Evolutionary conservation across 2,797 vertebrate species (phyloP).

Genomic region (Epinephelus malabaricus): DNA sequence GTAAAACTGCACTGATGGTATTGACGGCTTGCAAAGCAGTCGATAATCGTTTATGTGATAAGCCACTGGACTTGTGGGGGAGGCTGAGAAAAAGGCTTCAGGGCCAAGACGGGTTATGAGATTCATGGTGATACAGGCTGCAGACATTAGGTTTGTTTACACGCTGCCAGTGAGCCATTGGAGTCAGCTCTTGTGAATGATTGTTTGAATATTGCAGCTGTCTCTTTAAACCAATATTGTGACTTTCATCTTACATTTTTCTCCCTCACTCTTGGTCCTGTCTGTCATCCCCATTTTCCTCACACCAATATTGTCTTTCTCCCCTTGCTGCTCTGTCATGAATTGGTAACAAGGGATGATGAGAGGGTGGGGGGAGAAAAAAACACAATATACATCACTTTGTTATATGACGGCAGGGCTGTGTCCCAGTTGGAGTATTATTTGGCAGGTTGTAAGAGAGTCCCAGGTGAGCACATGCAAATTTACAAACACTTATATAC

Average conservation of each 20-base stretch:
- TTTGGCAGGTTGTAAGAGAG: slow-evolving; percentile 65
- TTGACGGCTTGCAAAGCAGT: slow-evolving; percentile 73
- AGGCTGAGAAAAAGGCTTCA: slow-evolving; percentile 61
- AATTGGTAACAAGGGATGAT: slow-evolving; percentile 69
- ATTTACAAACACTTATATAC: slow-evolving; percentile 70
- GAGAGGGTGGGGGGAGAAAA: slow-evolving; percentile 22
- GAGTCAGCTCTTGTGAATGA: slow-evolving; percentile 61
- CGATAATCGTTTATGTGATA: slow-evolving; percentile 82
- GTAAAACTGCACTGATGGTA: slow-evolving; percentile 76
- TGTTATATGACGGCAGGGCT: slow-evolving; percentile 55
- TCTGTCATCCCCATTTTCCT: slow-evolving; percentile 56
- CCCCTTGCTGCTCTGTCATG: slow-evolving; percentile 57
- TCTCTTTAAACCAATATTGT: slow-evolving; percentile 72
- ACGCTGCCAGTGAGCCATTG: slow-evolving; percentile 53
- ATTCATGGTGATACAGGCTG: slow-evolving; percentile 70
- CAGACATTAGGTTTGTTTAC: slow-evolving; percentile 75
- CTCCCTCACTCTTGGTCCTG: slow-evolving; percentile 32
- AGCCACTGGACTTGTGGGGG: slow-evolving; percentile 70
- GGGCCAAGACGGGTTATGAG: slow-evolving; percentile 68
- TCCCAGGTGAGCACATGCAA: slow-evolving; percentile 76
- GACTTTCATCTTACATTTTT: slow-evolving; percentile 33
- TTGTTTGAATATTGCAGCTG: slow-evolving; percentile 70
- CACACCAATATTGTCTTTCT: slow-evolving; percentile 49
- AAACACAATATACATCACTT: slow-evolving; percentile 66
- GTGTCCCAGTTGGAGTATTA: slow-evolving; percentile 67